phyloP scores from a whole-genome alignment of 2,797 vertebrate genomes.

The Lemur catta region DNA sequence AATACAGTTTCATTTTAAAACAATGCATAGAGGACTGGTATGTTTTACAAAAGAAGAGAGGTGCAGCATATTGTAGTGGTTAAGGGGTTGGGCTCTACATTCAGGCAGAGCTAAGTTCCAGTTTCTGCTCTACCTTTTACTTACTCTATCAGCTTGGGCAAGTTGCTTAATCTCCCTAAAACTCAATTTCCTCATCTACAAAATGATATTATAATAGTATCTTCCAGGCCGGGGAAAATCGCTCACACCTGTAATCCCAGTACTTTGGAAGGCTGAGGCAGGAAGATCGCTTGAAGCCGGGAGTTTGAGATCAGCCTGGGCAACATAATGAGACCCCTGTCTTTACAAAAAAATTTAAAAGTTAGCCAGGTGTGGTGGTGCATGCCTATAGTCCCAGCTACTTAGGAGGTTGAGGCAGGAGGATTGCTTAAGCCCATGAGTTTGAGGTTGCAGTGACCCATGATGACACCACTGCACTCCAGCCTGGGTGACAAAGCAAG shows the following conservation, averaged over 20 bases:
- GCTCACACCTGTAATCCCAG: not conserved
- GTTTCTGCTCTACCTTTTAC: not conserved
- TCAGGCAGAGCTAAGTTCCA: not conserved
- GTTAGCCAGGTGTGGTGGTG: not conserved
- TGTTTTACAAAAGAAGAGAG: conserved; percentile 17
- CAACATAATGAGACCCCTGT: not conserved
- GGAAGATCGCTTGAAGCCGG: not conserved
- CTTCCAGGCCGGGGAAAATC: not conserved
- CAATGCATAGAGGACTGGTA: not conserved
- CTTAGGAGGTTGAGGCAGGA: not conserved
- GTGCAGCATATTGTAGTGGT: not conserved
- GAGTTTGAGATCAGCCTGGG: not conserved
- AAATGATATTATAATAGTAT: not conserved
- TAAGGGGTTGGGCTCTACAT: not conserved
- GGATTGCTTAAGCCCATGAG: not conserved
- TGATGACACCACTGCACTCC: not conserved
- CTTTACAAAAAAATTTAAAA: not conserved
- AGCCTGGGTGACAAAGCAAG: not conserved
- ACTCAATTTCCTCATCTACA: not conserved
- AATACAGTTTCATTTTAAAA: not conserved
- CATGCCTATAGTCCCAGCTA: not conserved
- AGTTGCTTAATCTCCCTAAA: conserved; percentile 18
- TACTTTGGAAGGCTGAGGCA: not conserved
- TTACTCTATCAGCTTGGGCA: not conserved
- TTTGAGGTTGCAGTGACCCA: not conserved